Conservation (phyloP, 2,797 vertebrate genomes). For the Miichthys miiuy region DNA sequence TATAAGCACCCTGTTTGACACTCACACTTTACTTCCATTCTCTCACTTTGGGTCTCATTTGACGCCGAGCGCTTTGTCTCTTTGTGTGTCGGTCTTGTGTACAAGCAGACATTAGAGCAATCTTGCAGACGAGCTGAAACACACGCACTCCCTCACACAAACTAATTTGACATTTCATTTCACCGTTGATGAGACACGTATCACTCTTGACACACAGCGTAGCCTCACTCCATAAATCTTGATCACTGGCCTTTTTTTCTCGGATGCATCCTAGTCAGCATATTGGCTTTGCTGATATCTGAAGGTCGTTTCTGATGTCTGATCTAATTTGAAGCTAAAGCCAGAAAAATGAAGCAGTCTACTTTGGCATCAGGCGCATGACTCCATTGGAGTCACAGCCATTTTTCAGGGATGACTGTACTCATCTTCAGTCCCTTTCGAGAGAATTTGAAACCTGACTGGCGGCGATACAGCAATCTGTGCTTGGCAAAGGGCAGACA, state of each 20-base stretch:
- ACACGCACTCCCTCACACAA: conserved; percentile 32
- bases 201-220: conserved; percentile 61
- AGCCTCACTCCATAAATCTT: conserved; percentile 76
- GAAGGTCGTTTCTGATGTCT: conserved; percentile 78
- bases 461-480: conserved; percentile 62
- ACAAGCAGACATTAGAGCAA: conserved; percentile 50
- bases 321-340: conserved; percentile 77
- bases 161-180: conserved; percentile 76
- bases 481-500: conserved; percentile 72
- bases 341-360: conserved; percentile 71
- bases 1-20: conserved; percentile 71
- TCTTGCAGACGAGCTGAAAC: conserved; percentile 40
- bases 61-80: conserved; percentile 28
- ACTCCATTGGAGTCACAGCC: conserved; percentile 33
- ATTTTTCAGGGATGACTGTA: conserved; percentile 55
- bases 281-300: conserved; percentile 66
- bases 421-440: conserved; percentile 62
- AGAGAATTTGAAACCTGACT: conserved; percentile 59
- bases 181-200: conserved; percentile 70
- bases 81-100: conserved; percentile 45
- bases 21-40: conserved; percentile 29
- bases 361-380: conserved; percentile 54
- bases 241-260: conserved; percentile 67
- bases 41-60: conserved; percentile 44
- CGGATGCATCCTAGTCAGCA: conserved; percentile 67